Evolutionary conservation across 2,888 invertebrate species (phyloP).

Genomic region (Steinernema carpocapsae): DNA sequence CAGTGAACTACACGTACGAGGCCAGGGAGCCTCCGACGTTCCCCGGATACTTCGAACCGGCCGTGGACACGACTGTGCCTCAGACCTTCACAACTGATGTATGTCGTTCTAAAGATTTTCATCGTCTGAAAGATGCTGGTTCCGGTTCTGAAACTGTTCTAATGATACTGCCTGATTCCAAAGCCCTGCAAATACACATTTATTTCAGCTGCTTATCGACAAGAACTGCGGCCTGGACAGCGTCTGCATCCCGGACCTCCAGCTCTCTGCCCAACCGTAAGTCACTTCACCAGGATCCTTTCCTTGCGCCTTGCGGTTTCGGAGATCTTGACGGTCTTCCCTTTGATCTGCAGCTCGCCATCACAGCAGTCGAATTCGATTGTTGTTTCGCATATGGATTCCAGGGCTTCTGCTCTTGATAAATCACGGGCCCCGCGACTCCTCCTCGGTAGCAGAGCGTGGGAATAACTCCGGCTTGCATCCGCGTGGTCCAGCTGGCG

Average conservation of each 20-base stretch:
- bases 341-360: not conserved
- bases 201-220: slow-evolving; percentile 57
- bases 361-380: not conserved
- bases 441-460: slow-evolving; percentile 28
- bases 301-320: not conserved
- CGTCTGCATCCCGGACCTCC: slow-evolving; percentile 87
- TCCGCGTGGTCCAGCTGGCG: not conserved
- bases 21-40: slow-evolving; percentile 51
- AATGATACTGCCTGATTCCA: no score
- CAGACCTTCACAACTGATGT: slow-evolving; percentile 70
- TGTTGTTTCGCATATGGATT: not conserved
- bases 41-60: slow-evolving; percentile 69
- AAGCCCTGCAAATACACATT: no score
- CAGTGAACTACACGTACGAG: slow-evolving; percentile 78
- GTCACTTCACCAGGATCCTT: not conserved
- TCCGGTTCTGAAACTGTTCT: no score
- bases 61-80: slow-evolving; percentile 71
- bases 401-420: not conserved
- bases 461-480: not conserved
- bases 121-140: no score
- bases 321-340: not conserved
- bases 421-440: not conserved
- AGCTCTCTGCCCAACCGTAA: slow-evolving; percentile 77
- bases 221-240: slow-evolving; percentile 89
- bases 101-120: not conserved